Percentiles rank a stretch among this genome's conserved stretches.
phyloP scores from a whole-genome alignment of 2,113 vertebrate species.

The Ciconia stormi region DNA sequence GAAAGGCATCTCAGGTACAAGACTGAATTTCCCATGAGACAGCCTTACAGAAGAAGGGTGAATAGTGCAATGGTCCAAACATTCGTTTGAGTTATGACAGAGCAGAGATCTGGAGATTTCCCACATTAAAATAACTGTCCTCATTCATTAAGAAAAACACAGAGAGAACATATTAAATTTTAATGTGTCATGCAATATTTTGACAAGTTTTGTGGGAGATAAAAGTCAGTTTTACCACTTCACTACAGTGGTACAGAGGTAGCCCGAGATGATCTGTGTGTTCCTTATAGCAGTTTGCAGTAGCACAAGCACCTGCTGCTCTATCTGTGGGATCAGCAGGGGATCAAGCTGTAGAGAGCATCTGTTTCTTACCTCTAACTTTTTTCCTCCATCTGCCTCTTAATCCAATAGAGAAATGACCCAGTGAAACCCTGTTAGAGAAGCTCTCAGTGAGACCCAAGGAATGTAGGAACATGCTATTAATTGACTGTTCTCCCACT shows the following conservation, averaged over 20 bases:
- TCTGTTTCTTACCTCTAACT: neutral
- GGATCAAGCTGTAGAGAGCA: neutral
- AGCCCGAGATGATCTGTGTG: neutral
- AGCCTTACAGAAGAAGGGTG: neutral
- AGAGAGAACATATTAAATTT: neutral
- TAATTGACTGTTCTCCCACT: neutral
- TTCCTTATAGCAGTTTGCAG: neutral
- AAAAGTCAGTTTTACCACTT: neutral
- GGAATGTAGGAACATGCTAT: neutral
- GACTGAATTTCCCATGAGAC: neutral
- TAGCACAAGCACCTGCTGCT: neutral
- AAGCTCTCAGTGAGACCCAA: neutral
- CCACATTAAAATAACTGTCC: neutral
- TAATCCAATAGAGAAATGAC: neutral
- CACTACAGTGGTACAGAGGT: neutral
- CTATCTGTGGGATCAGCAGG: neutral
- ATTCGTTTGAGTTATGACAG: neutral
- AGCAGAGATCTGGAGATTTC: neutral
- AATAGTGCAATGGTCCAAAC: neutral
- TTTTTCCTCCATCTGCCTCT: conserved; percentile 18
- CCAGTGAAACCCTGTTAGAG: neutral
- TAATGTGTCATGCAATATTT: neutral
- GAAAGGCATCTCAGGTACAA: neutral
- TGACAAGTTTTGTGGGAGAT: neutral
- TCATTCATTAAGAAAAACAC: neutral